Percentiles rank a stretch among this genome's conserved stretches.
phyloP scores from a whole-genome alignment of 2,797 vertebrate genomes.

The Odontamblyopus lacepedii region DNA sequence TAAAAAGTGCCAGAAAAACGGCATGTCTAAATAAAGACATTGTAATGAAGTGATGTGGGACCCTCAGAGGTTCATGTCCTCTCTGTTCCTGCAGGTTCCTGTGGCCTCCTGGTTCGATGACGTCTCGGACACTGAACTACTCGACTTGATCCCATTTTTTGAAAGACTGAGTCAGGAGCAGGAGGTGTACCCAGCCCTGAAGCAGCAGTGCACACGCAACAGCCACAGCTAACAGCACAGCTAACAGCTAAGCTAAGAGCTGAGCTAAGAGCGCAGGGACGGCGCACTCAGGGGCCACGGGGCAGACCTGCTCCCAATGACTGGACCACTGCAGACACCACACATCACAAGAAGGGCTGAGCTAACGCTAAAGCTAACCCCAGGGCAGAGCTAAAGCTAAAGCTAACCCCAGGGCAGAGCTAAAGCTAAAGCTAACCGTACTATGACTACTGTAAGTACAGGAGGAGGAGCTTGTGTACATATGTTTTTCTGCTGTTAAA shows the following conservation, averaged over 20 bases:
- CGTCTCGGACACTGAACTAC: slow-evolving; percentile 94
- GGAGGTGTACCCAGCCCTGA: slow-evolving; percentile 89
- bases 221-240: slow-evolving; percentile 27
- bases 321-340: background rate
- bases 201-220: slow-evolving; percentile 78
- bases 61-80: background rate
- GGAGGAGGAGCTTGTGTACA: background rate
- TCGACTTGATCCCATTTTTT: slow-evolving; percentile 95
- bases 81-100: slow-evolving; percentile 70
- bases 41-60: too few species aligned
- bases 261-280: background rate
- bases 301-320: background rate
- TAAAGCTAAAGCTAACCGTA: background rate
- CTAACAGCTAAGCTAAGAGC: slow-evolving; percentile 19
- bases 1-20: too few species aligned
- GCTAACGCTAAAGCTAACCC: background rate
- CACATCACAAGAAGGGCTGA: background rate
- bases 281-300: background rate
- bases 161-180: slow-evolving; percentile 94
- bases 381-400: background rate
- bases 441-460: background rate
- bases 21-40: too few species aligned
- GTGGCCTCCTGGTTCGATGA: slow-evolving; percentile 98
- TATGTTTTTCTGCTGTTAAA: background rate
- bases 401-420: too few species aligned